Evolutionary conservation across 2,113 vertebrate genomes (phyloP).

Genomic region (Peromyscus maniculatus): DNA sequence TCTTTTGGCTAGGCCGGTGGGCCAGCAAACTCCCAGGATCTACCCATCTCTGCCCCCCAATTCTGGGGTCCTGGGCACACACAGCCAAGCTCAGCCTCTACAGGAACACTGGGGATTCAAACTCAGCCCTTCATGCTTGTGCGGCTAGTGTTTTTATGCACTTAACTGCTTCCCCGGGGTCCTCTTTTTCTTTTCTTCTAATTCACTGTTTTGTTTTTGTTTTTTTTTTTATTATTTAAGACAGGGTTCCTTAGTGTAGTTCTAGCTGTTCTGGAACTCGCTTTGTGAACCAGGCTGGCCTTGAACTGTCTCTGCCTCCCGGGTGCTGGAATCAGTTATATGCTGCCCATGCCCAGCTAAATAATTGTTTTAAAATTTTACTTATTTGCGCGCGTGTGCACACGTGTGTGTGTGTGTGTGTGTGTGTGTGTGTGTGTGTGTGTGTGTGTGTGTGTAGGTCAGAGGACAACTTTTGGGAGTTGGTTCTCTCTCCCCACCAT

Average conservation of each 20-base stretch:
- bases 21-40: not conserved
- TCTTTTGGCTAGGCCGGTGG: not conserved
- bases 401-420: not conserved
- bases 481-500: not conserved
- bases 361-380: not conserved
- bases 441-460: not conserved
- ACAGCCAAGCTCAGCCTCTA: not conserved
- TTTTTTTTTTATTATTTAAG: not conserved
- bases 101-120: not conserved
- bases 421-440: not conserved
- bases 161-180: not conserved
- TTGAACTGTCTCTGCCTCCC: not conserved
- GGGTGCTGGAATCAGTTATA: not conserved
- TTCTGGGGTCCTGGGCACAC: not conserved
- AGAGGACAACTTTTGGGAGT: not conserved
- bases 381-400: not conserved
- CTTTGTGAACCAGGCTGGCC: not conserved
- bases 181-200: slow-evolving; percentile 9
- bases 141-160: fast-evolving
- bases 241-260: not conserved
- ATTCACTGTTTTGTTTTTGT: not conserved
- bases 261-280: not conserved
- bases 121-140: not conserved
- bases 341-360: not conserved
- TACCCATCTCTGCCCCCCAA: too few relatives aligned